Percentiles rank a stretch among this genome's conserved stretches.
These are phyloP conservation scores for Scaptomyza montana DNA, from an alignment of 1,140 invertebrate species.

Conservation along the genomic window DNA sequence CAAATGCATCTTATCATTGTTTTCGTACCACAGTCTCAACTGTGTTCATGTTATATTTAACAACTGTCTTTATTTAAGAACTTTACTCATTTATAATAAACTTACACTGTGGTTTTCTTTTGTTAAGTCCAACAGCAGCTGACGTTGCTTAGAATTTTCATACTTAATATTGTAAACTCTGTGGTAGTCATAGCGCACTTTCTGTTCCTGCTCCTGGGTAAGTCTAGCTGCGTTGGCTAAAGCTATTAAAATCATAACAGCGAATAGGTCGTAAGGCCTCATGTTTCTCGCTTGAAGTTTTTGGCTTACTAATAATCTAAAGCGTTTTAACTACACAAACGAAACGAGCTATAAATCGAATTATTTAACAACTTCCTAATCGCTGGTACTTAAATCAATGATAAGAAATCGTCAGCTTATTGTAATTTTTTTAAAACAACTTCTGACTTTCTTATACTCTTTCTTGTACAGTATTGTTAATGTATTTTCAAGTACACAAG, in stretches of 20 bases:
- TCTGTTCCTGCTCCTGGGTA: not conserved
- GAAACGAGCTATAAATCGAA: conserved; percentile 42
- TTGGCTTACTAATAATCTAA: conserved; percentile 22
- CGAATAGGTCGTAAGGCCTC: conserved; percentile 7
- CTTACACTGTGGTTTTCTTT: conserved; percentile 46
- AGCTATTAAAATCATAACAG: not conserved
- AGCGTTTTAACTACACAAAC: not conserved
- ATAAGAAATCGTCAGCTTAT: not conserved
- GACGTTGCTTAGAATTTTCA: conserved; percentile 38
- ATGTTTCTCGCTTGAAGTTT: conserved; percentile 39
- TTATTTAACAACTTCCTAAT: conserved; percentile 13
- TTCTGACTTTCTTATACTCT: too few relatives aligned
- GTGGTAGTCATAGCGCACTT: conserved; percentile 65
- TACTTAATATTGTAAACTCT: conserved; percentile 58
- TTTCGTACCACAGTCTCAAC: conserved; percentile 61
- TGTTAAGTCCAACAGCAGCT: conserved; percentile 29
- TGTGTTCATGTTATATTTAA: conserved; percentile 3
- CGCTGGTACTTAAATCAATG: not conserved
- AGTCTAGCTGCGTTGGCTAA: conserved; percentile 19
- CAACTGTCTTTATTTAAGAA: not conserved
- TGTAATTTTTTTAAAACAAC: not conserved
- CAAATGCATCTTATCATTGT: conserved; percentile 47
- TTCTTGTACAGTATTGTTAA: too few relatives aligned
- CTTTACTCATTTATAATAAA: not conserved
- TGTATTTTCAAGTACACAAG: too few relatives aligned